These are phyloP conservation scores for Drosophila robusta DNA, from an alignment of 2,888 invertebrate genomes.

Conservation along the genomic window DNA sequence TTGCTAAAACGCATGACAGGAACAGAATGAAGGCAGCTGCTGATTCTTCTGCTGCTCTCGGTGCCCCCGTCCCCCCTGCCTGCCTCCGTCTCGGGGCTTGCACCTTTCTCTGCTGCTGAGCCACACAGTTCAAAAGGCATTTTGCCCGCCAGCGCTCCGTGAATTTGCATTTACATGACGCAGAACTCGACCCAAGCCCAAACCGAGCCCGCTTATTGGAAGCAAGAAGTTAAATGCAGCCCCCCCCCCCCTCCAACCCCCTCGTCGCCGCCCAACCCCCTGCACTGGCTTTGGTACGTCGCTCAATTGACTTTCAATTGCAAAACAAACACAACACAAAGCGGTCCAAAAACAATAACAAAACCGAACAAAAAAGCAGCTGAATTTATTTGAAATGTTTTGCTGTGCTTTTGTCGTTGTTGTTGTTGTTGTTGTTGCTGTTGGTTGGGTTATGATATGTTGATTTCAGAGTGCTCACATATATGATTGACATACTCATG, in stretches of 20 bases:
- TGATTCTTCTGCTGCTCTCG: conserved; percentile 1
- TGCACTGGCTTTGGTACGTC: conserved; percentile 1
- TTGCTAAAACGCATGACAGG: conserved; percentile 76
- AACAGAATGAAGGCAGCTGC: conserved; percentile 47
- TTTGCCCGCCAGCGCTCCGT: conserved; percentile 64
- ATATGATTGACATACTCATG: conserved; percentile 58
- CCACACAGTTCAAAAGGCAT: conserved; percentile 43
- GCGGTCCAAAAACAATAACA: conserved; percentile 22
- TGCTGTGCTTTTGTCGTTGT: conserved; percentile 13
- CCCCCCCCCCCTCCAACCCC: conserved; percentile 7
- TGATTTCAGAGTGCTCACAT: conserved; percentile 43
- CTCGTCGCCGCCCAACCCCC: background rate
- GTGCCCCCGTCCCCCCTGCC: background rate
- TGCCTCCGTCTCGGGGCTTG: background rate
- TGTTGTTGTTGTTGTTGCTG: conserved; percentile 9
- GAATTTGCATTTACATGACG: conserved; percentile 75
- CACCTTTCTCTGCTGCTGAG: conserved; percentile 19
- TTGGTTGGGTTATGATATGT: conserved; percentile 32
- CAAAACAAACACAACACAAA: conserved; percentile 52
- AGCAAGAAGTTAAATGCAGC: conserved; percentile 54
- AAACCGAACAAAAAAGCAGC: conserved; percentile 41
- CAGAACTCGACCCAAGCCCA: conserved; percentile 31
- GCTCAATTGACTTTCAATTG: conserved; percentile 66
- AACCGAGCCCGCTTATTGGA: conserved; percentile 17
- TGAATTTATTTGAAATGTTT: conserved; percentile 57